A percentile compares a stretch with the other conserved stretches of the same genome.
These are phyloP conservation scores for Scaptomyza tumidula DNA, from an alignment of 2,888 invertebrate genomes.

Conservation along the genomic window DNA sequence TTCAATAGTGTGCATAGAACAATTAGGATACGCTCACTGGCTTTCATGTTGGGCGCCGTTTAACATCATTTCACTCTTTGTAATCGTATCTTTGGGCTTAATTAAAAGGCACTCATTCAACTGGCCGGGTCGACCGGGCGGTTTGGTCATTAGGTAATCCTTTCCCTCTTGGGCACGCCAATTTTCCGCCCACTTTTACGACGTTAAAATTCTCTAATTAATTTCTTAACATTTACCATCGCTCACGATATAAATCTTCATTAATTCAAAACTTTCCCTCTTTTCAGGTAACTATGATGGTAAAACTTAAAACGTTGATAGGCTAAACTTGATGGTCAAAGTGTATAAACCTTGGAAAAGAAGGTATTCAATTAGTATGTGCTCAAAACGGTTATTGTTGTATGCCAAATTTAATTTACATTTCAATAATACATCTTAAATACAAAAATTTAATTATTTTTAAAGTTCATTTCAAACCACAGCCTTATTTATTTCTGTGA, in stretches of 20 bases:
- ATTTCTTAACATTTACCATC: constrained; percentile 60
- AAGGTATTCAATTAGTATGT: constrained; percentile 12
- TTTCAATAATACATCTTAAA: background rate
- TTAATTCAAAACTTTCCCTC: constrained; percentile 61
- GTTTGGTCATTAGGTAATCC: constrained; percentile 42
- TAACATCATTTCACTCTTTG: constrained; percentile 34
- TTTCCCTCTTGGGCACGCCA: constrained; percentile 21
- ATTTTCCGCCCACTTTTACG: constrained; percentile 7
- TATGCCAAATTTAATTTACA: background rate
- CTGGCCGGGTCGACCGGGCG: background rate
- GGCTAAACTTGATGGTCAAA: constrained; percentile 32
- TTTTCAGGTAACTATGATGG: constrained; percentile 56
- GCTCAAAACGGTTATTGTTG: background rate
- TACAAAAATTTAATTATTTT: background rate
- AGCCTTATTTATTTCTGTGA: no score
- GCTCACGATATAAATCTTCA: constrained; percentile 63
- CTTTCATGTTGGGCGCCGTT: constrained; percentile 49
- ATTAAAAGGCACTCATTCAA: constrained; percentile 45
- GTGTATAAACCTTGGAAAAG: constrained; percentile 1
- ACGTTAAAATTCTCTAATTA: constrained; percentile 58
- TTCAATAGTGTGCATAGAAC: constrained; percentile 26
- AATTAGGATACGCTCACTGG: constrained; percentile 32
- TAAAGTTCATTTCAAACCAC: background rate
- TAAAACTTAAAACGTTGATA: constrained; percentile 5
- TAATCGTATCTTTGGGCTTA: constrained; percentile 56